phyloP scores from a whole-genome alignment of 2,113 vertebrate genomes.

The Chloebia gouldiae region DNA sequence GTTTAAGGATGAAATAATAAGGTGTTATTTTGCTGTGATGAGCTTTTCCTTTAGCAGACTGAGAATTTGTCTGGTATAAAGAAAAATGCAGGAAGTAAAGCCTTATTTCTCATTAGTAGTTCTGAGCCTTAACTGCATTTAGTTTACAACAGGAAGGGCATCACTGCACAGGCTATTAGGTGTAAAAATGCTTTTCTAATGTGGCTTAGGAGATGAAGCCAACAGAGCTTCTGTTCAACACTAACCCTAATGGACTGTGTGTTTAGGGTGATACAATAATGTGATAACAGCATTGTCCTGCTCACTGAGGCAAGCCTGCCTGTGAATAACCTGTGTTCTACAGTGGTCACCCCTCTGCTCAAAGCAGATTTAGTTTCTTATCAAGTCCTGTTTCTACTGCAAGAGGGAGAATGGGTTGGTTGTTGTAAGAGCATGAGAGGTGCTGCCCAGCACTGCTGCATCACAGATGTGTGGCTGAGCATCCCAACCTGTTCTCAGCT shows the following conservation, averaged over 20 bases:
- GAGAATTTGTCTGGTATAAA: not conserved
- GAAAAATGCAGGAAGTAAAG: not conserved
- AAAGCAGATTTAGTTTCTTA: not conserved
- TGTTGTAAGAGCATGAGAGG: not conserved
- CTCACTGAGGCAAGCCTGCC: not conserved
- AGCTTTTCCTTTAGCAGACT: not conserved
- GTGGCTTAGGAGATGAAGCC: not conserved
- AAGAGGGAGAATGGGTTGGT: not conserved
- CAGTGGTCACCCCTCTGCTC: not conserved
- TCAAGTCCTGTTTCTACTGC: not conserved
- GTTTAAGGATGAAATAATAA: not conserved
- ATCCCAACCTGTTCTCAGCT: not conserved
- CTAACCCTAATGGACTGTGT: not conserved
- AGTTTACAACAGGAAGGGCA: not conserved
- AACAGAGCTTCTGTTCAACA: not conserved
- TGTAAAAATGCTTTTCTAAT: not conserved
- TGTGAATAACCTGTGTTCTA: not conserved
- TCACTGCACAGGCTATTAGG: not conserved
- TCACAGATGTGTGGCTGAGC: not conserved
- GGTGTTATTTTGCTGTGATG: not conserved
- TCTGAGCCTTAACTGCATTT: not conserved
- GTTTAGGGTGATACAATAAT: not conserved
- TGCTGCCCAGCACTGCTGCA: not conserved
- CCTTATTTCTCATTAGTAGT: not conserved
- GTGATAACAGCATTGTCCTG: not conserved